phyloP scores from a whole-genome alignment of 2,113 vertebrate genomes.

The Emberiza fucata region DNA sequence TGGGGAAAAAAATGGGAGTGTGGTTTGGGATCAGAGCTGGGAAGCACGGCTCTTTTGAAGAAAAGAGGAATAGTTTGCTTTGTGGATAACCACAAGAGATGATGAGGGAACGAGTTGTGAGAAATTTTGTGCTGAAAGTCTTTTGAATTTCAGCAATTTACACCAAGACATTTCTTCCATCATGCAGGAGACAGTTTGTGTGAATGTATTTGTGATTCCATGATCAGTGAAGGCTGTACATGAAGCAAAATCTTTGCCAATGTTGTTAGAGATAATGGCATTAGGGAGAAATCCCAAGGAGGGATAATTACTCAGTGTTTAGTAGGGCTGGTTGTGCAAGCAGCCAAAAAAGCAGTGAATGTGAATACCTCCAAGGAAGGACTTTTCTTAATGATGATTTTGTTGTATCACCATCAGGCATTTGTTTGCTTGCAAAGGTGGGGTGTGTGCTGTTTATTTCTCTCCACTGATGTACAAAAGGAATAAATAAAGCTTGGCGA shows the following conservation, averaged over 20 bases:
- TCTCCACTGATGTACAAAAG: not conserved
- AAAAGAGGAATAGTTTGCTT: not conserved
- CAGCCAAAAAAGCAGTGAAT: not conserved
- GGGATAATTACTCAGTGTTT: not conserved
- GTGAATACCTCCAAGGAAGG: not conserved
- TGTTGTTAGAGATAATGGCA: not conserved
- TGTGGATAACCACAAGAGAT: not conserved
- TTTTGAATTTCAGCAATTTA: not conserved
- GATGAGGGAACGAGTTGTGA: not conserved
- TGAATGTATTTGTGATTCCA: not conserved
- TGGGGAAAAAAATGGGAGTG: not conserved
- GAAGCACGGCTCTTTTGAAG: not conserved
- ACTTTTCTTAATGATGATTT: not conserved
- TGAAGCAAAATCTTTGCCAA: constrained; percentile 4
- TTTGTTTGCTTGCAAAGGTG: not conserved
- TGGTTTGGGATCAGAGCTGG: not conserved
- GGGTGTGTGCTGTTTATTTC: not conserved
- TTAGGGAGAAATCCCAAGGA: not conserved
- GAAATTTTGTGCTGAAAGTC: not conserved
- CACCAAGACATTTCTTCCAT: not conserved
- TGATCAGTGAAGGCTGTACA: not conserved
- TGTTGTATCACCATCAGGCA: not conserved
- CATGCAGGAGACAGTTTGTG: not conserved
- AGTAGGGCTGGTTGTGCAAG: not conserved
- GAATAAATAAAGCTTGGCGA: not conserved